These are phyloP conservation scores for Jaculus jaculus DNA, from an alignment of 2,113 vertebrate species.

Conservation along the genomic window DNA sequence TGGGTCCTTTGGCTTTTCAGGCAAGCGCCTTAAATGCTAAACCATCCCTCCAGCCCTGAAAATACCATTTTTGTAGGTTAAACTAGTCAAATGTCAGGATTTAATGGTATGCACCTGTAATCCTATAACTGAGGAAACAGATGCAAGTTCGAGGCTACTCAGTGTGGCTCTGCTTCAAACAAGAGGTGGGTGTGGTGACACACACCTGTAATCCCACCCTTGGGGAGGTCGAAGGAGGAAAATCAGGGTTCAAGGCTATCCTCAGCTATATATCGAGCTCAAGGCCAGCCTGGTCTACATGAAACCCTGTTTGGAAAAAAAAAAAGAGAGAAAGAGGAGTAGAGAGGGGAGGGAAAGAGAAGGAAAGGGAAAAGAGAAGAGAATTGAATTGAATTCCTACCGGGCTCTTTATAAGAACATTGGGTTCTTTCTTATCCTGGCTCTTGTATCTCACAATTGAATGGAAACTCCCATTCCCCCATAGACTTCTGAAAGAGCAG, in stretches of 20 bases:
- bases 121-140: neutral
- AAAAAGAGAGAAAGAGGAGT: no score
- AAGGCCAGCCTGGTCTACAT: no score
- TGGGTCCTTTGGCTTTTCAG: no score
- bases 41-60: no score
- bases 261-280: neutral
- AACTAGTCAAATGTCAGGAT: neutral
- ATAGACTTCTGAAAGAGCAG: conserved; percentile 37
- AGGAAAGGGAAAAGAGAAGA: no score
- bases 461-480: conserved; percentile 74
- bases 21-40: no score
- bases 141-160: neutral
- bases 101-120: neutral
- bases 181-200: neutral
- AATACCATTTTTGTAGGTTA: neutral
- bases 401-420: conserved; percentile 25
- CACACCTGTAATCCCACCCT: no score
- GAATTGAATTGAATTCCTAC: neutral
- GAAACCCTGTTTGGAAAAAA: no score
- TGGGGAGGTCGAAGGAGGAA: no score
- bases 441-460: conserved; percentile 37
- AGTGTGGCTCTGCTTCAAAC: neutral
- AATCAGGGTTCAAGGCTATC: neutral
- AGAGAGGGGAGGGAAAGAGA: no score
- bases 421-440: conserved; percentile 31